A percentile compares a stretch with the other conserved stretches of the same genome.
Conservation (phyloP, 2,888 invertebrate genomes). For the Caenorhabditis becei region DNA sequence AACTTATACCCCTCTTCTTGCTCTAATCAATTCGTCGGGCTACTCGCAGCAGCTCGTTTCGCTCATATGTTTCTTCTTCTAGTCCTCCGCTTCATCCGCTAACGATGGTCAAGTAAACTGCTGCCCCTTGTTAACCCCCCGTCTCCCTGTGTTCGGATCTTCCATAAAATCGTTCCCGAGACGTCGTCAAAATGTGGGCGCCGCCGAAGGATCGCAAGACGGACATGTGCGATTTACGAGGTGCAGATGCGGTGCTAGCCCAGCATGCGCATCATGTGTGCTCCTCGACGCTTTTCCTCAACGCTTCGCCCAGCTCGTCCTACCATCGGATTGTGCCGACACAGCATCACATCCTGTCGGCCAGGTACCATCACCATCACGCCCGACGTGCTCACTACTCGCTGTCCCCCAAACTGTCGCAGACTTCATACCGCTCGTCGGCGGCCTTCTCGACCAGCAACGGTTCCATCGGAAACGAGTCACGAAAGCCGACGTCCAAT, state of each 20-base stretch:
- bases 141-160: conserved; percentile 30
- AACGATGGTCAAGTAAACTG: conserved; percentile 56
- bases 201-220: conserved; percentile 54
- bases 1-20: conserved; percentile 33
- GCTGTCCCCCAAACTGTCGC: conserved; percentile 56
- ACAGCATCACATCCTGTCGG: conserved; percentile 43
- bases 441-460: conserved; percentile 53
- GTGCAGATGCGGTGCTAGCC: conserved; percentile 63
- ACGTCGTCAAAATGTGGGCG: conserved; percentile 63
- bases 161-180: conserved; percentile 31
- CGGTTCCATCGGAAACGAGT: conserved; percentile 42
- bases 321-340: conserved; percentile 59
- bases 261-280: conserved; percentile 60
- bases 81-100: conserved; percentile 22
- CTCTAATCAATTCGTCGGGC: conserved; percentile 40
- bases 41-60: conserved; percentile 21
- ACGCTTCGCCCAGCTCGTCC: conserved; percentile 53
- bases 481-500: conserved; percentile 34
- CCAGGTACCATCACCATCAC: conserved; percentile 43
- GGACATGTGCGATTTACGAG: conserved; percentile 68
- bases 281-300: conserved; percentile 54
- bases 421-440: conserved; percentile 53
- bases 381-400: conserved; percentile 44
- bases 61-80: conserved; percentile 50
- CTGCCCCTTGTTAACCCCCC: conserved; percentile 13